Evolutionary conservation across 1,140 invertebrate species (phyloP), one percentile per base, ranked within the genome.

Genomic region (Eupeodes corollae): DNA sequence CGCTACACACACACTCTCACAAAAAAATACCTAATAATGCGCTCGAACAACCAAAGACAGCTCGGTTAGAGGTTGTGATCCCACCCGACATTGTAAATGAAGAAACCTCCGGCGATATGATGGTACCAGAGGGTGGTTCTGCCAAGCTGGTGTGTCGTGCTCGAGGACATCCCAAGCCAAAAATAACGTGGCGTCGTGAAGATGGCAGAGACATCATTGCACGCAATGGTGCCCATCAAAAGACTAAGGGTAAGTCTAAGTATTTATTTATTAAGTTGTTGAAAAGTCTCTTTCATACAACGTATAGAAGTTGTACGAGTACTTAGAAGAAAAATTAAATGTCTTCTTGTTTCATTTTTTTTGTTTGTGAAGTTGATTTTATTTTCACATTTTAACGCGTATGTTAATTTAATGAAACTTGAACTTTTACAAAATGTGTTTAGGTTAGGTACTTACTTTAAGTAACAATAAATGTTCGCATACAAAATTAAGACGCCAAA

Each of bases 21-120:
- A 41, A n/a, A 26, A 26, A 26, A 26, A 26, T 26, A 26, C 21
- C 21, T 26, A 26, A 26, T 26, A 26, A 26, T 26, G 21, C 3
- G 21, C 21, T 26, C 21, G 21, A 26, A 26, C 21, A 26, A 26
- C 21, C 21, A 26, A 26, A 88, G 86, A 88, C 84, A 41, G 87
- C 85, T 50, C 85, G 78, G 61, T 65, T 91, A 56, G 87, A 91
- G 69, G 87, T 91, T 38, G 88, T 91, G 2, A 90, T 92, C 56
- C 88, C 90, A 13, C 90, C 90, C 26, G 88, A 92, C 59, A 91
- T 93, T 52, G 77, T 89, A 46, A 86, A 86, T 56, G 84, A 90
- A 57, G 86, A 91, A 58, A 89, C 87, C 5, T 86, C 88, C 39
- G 82, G 88, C 16, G 89, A 93, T 61, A 79, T 91, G 70, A 89